These are phyloP conservation scores for Hippopotamyrus pictus DNA, from an alignment of 2,797 vertebrate species.

Conservation along the genomic window DNA sequence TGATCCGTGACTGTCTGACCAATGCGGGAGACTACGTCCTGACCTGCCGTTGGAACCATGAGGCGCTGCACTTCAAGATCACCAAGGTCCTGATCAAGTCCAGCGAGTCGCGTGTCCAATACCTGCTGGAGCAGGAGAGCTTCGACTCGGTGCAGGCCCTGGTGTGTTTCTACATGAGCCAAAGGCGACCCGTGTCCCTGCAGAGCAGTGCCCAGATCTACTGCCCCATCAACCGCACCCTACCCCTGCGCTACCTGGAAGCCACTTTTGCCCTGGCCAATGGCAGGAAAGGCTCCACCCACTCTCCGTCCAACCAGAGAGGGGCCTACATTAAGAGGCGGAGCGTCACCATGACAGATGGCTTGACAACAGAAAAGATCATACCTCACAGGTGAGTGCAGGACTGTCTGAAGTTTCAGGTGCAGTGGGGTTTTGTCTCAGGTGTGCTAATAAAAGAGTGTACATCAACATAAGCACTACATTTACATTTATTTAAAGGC, in stretches of 20 bases:
- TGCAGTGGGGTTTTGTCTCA: neutral
- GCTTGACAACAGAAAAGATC: conserved; percentile 85
- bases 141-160: conserved; percentile 88
- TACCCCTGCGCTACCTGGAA: conserved; percentile 92
- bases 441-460: neutral
- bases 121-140: conserved; percentile 83
- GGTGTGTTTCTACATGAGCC: conserved; percentile 82
- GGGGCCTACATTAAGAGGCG: conserved; percentile 89
- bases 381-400: conserved; percentile 78
- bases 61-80: conserved; percentile 88
- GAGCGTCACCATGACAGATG: conserved; percentile 93
- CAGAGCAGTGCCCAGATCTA: conserved; percentile 84
- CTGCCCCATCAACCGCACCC: conserved; percentile 90
- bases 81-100: conserved; percentile 91
- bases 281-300: conserved; percentile 66
- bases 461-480: neutral
- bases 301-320: conserved; percentile 76
- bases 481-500: neutral
- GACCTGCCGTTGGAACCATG: conserved; percentile 87
- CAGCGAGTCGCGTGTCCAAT: conserved; percentile 80
- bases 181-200: conserved; percentile 77
- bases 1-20: conserved; percentile 88
- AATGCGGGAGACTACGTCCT: conserved; percentile 85
- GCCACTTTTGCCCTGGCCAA: conserved; percentile 84
- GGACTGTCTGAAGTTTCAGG: no score